A percentile compares a stretch with the other conserved stretches of the same genome.
Evolutionary conservation across 2,113 vertebrate genomes (phyloP).

Genomic region (Dasypus novemcinctus): DNA sequence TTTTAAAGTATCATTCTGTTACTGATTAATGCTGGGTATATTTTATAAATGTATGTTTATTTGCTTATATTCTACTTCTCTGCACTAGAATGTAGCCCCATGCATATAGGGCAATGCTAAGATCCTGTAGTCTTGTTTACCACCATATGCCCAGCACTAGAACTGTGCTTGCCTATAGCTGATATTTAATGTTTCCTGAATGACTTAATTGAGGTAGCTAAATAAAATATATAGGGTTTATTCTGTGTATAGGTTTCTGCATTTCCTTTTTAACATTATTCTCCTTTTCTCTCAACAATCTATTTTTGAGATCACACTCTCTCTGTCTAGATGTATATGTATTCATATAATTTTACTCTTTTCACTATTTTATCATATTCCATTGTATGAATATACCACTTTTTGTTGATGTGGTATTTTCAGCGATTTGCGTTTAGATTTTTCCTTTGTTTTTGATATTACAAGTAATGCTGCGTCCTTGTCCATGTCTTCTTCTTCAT

Average conservation of each 20-base stretch:
- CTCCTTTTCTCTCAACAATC: not conserved
- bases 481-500: not conserved
- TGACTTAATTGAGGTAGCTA: not conserved
- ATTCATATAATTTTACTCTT: not conserved
- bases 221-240: not conserved
- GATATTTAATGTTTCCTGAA: not conserved
- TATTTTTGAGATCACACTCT: not conserved
- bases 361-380: not conserved
- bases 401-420: not conserved
- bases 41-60: not conserved
- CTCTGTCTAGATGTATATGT: not conserved
- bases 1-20: not conserved
- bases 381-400: not conserved
- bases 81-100: not conserved
- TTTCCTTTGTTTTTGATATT: not conserved
- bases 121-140: not conserved
- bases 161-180: not conserved
- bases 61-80: not conserved
- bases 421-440: not conserved
- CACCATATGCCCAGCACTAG: not conserved
- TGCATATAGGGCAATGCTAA: not conserved
- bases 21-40: not conserved
- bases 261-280: not conserved
- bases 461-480: not conserved
- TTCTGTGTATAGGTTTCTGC: not conserved